Percentiles rank a stretch among this genome's conserved stretches.
phyloP scores from a whole-genome alignment of 2,797 vertebrate genomes.

The Phataginus tricuspis region DNA sequence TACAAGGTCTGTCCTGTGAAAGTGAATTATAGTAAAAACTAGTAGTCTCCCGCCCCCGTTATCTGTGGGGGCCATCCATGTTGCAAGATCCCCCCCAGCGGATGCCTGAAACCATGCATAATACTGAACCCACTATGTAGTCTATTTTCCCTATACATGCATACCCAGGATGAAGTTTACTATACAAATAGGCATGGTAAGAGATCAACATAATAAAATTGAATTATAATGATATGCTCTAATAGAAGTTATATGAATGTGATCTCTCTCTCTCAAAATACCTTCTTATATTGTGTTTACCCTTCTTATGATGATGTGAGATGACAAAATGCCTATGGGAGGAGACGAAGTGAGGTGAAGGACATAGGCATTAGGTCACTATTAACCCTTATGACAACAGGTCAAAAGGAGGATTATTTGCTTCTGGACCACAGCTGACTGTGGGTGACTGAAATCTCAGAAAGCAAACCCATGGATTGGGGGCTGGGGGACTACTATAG shows the following conservation, averaged over 20 bases:
- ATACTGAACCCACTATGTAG: background rate
- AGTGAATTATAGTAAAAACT: background rate
- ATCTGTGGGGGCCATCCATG: background rate
- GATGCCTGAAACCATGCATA: background rate
- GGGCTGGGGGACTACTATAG: background rate
- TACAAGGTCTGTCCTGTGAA: constrained; percentile 50
- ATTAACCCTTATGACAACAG: background rate
- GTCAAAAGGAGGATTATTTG: background rate
- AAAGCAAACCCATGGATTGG: background rate
- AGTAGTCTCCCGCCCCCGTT: no score
- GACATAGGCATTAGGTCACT: background rate
- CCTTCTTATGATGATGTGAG: background rate
- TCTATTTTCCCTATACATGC: background rate
- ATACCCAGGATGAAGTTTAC: background rate
- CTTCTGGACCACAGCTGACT: background rate
- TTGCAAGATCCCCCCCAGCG: background rate
- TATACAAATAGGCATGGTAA: background rate
- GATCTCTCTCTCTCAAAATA: background rate
- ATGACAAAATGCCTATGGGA: background rate
- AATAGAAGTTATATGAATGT: background rate
- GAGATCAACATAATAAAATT: background rate
- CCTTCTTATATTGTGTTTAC: background rate
- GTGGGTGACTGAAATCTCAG: background rate
- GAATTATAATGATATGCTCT: background rate
- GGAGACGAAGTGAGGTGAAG: background rate